A percentile compares a stretch with the other conserved stretches of the same genome.
Conservation (phyloP, 2,113 vertebrate genomes). For the Passer domesticus region DNA sequence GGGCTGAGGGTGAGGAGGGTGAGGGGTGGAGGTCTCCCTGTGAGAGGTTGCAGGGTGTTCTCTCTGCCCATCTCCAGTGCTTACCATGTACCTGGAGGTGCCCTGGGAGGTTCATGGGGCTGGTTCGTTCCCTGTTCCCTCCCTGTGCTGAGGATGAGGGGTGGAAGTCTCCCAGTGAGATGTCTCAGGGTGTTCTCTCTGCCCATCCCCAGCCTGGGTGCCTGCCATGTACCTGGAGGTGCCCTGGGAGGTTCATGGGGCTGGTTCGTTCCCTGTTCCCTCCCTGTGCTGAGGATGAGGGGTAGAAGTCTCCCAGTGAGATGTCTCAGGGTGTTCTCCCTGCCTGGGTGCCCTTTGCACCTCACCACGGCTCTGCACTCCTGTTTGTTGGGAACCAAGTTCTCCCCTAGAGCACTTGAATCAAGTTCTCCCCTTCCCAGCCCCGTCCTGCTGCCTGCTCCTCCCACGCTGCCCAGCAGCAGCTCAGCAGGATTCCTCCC, state of each 20-base stretch:
- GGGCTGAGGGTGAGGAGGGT: too few species aligned
- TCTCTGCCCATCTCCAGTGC: too few species aligned
- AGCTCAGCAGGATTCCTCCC: not conserved
- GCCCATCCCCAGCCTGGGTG: too few species aligned
- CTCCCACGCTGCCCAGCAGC: not conserved
- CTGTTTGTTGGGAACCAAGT: fast-evolving
- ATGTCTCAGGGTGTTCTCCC: not conserved
- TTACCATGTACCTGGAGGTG: slow-evolving; percentile 90
- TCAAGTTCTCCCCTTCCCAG: too few species aligned
- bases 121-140: fast-evolving
- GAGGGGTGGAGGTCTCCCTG: too few species aligned
- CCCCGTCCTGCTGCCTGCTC: not conserved
- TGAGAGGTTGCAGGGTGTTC: too few species aligned
- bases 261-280: fast-evolving
- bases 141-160: too few species aligned
- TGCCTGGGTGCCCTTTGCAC: not conserved
- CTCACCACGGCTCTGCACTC: not conserved
- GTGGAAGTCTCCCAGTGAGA: too few species aligned
- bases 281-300: too few species aligned
- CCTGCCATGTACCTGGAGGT: slow-evolving; percentile 91
- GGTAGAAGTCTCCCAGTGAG: fast-evolving
- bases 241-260: not conserved
- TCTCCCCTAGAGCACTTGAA: not conserved
- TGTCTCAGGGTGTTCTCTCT: too few species aligned
- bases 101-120: not conserved